These are phyloP conservation scores for Trinectes maculatus DNA, from an alignment of 2,113 vertebrate genomes.

Conservation along the genomic window DNA sequence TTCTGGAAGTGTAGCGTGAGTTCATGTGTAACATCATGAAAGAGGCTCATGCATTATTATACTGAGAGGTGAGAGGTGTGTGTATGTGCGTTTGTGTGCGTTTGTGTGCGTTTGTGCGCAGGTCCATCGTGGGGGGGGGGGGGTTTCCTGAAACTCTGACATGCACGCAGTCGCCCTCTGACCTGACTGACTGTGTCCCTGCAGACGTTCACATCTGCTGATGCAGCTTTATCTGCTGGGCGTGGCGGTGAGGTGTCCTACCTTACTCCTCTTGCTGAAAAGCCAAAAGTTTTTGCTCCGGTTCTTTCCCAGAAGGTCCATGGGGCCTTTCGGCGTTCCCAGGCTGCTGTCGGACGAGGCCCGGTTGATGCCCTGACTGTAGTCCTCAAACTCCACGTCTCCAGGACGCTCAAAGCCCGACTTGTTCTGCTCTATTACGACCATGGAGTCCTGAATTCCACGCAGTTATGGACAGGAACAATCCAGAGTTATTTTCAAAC, in stretches of 20 bases:
- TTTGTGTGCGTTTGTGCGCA: slow-evolving; percentile 20
- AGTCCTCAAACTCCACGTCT: slow-evolving; percentile 91
- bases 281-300: slow-evolving; percentile 88
- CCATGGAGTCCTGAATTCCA: slow-evolving; percentile 84
- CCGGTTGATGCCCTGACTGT: slow-evolving; percentile 90
- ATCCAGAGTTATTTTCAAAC: slow-evolving; percentile 16
- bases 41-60: slow-evolving; percentile 58
- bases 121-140: too few species aligned
- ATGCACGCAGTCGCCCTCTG: slow-evolving; percentile 18
- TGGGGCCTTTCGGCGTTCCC: slow-evolving; percentile 84
- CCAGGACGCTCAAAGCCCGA: slow-evolving; percentile 90
- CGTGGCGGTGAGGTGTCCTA: slow-evolving; percentile 74
- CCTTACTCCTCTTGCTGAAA: slow-evolving; percentile 91
- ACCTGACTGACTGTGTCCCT: slow-evolving; percentile 12
- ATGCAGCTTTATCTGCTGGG: too few species aligned
- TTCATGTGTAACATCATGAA: slow-evolving; percentile 19
- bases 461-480: slow-evolving; percentile 3
- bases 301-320: slow-evolving; percentile 84
- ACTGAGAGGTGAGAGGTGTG: slow-evolving; percentile 27
- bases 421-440: slow-evolving; percentile 89
- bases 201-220: not conserved
- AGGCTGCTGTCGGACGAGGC: slow-evolving; percentile 89
- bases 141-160: slow-evolving; percentile 8
- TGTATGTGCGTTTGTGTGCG: slow-evolving; percentile 15
- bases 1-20: slow-evolving; percentile 48